These are phyloP conservation scores for Tragulus kanchil DNA, from an alignment of 2,113 vertebrate genomes.

Conservation along the genomic window DNA sequence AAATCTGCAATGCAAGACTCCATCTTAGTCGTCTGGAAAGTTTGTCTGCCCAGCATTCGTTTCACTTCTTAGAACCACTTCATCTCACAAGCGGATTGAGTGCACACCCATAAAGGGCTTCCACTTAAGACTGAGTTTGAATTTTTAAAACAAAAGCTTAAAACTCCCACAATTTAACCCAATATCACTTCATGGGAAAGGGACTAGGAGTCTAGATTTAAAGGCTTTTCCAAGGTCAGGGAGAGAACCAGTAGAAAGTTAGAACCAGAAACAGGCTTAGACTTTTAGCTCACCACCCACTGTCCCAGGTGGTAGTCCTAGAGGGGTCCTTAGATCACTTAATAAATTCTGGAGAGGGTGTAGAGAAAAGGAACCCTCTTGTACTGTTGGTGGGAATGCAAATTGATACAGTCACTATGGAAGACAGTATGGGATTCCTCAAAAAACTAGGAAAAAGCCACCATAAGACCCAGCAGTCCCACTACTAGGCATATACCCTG, in stretches of 20 bases:
- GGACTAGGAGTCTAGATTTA: neutral
- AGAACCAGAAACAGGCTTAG: neutral
- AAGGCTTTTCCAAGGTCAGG: neutral
- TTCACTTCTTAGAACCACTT: neutral
- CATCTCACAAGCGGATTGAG: neutral
- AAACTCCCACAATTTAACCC: neutral
- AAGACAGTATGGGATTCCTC: neutral
- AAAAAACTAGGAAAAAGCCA: neutral
- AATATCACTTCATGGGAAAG: neutral
- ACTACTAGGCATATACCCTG: neutral
- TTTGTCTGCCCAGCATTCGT: neutral
- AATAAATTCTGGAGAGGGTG: neutral
- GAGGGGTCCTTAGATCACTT: neutral
- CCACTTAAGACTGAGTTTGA: neutral
- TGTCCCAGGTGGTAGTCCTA: fast-evolving
- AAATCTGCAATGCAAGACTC: neutral
- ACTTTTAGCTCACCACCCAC: neutral
- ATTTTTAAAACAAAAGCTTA: constrained; percentile 19
- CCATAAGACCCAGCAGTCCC: neutral
- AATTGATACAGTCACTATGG: neutral
- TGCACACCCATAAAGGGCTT: neutral
- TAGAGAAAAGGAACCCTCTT: neutral
- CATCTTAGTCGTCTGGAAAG: neutral
- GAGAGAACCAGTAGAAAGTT: neutral
- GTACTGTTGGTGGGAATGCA: neutral